Base-by-base conservation (phyloP, 2,113 vertebrate genomes). In the Pseudorasbora parva region DNA sequence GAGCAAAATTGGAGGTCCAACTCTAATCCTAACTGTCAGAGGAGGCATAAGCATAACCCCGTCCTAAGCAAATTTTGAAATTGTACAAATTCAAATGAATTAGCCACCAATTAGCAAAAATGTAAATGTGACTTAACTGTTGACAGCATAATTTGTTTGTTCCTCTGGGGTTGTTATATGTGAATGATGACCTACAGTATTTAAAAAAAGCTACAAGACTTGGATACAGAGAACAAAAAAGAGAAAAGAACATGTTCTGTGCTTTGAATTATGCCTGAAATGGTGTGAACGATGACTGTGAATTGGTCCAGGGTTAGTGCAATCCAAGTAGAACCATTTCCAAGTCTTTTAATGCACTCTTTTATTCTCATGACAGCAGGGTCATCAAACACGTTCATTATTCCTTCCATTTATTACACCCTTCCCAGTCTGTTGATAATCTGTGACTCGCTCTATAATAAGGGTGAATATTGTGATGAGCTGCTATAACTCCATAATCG, bases 371-470 rank as follows among this genome's bases (percentile, higher is more conserved):
- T 75, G 68, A 73, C 60, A 66, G 51, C 14, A 17, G 47, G 37
- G 33, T 77, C 64, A 80, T 37, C 64, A 74, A 57, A 80, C 56
- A 74, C 3, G 17, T 79, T 54, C 59, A 66, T 81, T 76, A 54
- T 73, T 84, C 17, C 12, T 51, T 64, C 25, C 27, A 51, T 78
- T 60, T 77, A 74, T 64, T n/a, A 37, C 57, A 27, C 79, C 33
- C 15, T 71, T 72, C n/a, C 33, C 54, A 72, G 60, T 56, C 17
- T 57, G 45, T 21, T 66, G 68, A 25, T 57, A 64, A 47, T 47
- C 72, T 68, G n/a, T 82, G 9, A 68, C 45, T 76, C 43, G 2
- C 41, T 84, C 57, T 73, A 14, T 76, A 82, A 84, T 85, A 74
- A n/a, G 79, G 21, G 3, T 49, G 54, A 79, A 51, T 23, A 82